These are phyloP conservation scores for Strix uralensis DNA, from an alignment of 2,113 vertebrate genomes.

Conservation along the genomic window DNA sequence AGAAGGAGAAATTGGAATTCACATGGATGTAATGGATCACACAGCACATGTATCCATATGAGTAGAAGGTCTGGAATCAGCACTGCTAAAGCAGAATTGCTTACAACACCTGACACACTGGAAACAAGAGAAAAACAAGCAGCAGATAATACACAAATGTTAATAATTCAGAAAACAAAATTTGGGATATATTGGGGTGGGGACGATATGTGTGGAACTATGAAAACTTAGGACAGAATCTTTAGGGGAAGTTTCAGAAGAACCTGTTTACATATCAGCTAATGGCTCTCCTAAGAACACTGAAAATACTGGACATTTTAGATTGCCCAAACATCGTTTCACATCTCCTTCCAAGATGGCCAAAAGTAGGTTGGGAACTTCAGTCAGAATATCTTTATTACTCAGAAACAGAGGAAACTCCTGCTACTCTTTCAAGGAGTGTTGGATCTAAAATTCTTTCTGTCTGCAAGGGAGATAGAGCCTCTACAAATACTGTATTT, in stretches of 20 bases:
- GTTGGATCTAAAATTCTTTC: background rate
- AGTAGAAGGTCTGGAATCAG: background rate
- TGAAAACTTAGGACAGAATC: background rate
- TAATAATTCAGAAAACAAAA: background rate
- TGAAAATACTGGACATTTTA: background rate
- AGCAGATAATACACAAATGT: background rate
- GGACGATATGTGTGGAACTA: background rate
- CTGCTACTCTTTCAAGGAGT: background rate
- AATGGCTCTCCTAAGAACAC: background rate
- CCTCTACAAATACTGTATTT: background rate
- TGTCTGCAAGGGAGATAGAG: background rate
- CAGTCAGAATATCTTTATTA: background rate
- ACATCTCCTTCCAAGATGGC: background rate
- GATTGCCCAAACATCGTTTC: background rate
- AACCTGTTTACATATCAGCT: background rate
- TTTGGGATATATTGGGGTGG: background rate
- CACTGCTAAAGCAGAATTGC: background rate
- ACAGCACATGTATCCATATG: background rate
- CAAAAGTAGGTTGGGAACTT: background rate
- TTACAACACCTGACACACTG: background rate
- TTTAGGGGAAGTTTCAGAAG: background rate
- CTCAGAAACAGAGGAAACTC: background rate
- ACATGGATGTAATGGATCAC: too few relatives aligned
- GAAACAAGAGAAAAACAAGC: background rate
- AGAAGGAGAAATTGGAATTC: background rate